Base-by-base conservation (phyloP, 2,797 vertebrate species). In the Petrocephalus schoutedeni region DNA sequence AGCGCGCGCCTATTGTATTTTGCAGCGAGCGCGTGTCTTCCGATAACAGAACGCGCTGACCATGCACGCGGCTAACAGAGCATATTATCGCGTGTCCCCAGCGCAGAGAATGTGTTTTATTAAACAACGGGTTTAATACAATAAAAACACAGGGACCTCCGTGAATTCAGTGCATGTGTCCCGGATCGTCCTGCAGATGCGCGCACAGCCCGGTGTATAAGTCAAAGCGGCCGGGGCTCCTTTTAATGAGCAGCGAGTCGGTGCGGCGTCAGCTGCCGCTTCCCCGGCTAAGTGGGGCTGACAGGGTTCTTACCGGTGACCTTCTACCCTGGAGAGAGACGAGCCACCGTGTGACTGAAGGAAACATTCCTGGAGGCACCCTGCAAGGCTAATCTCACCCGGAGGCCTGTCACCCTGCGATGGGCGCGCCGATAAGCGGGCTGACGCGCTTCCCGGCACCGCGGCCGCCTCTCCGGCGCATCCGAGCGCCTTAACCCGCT, bases 331-430 rank as follows among this genome's bases (percentile, higher is more conserved):
- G 88, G 89, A 90, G 87, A 87, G 88, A 92, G 93, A 93, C 89
- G 64, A 91, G 92, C 88, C 87, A 90, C 88, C 89, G 90, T 90
- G 90, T 94, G 93, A 95, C 93, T 94, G 91, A 93, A 91, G 92
- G 93, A 53, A 94, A 95, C 92, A 95, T 96, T 95, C 95, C 95
- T 95, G 89, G 93, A 96, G 95, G 95, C 95, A 92, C 91, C 95
- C 95, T 94, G 94, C 93, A 93, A 96, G 95, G 95, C 93, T 92
- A 94, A 94, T 93, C 91, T 91, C 89, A 91, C 93, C 91, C 91
- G 58, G 89, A 92, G 90, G 88, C 88, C 84, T 87, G 49, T 92
- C 89, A 90, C 92, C 93, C 89, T 91, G 93, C 92, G 94, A 88
- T 90, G 16, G 86, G 83, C 89, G 87, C 89, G 82, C 54, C 45